phyloP scores from a whole-genome alignment of 2,113 vertebrate genomes.

The Scatophagus argus region DNA sequence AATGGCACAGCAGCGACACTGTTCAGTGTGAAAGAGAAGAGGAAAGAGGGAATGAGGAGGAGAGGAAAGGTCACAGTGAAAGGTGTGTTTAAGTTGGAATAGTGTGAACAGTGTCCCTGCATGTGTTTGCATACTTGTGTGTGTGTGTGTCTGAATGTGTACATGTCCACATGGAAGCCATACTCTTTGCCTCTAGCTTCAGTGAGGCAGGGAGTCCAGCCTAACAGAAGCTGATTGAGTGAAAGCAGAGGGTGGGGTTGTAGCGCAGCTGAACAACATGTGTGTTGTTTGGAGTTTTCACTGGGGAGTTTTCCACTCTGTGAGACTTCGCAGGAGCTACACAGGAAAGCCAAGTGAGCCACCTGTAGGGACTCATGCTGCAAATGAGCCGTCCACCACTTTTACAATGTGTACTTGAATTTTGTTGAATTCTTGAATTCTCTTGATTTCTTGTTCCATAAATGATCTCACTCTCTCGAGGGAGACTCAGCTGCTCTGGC shows the following conservation, averaged over 20 bases:
- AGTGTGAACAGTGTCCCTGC: not conserved
- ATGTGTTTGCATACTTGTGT: not conserved
- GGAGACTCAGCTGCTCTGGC: not conserved
- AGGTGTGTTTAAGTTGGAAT: slow-evolving; percentile 18
- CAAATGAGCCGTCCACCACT: slow-evolving; percentile 9
- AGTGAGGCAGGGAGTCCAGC: slow-evolving; percentile 12
- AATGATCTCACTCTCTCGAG: not conserved
- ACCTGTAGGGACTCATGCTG: slow-evolving; percentile 6
- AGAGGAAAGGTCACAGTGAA: not conserved
- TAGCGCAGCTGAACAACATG: slow-evolving; percentile 39
- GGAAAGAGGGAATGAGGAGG: slow-evolving; percentile 8
- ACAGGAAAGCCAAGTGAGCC: slow-evolving; percentile 18
- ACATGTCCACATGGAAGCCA: slow-evolving; percentile 17
- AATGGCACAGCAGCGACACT: slow-evolving; percentile 61
- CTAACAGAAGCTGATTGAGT: slow-evolving; percentile 56
- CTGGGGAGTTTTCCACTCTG: slow-evolving; percentile 29
- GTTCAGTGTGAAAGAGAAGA: slow-evolving; percentile 31
- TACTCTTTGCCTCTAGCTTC: slow-evolving; percentile 15
- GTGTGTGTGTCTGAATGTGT: not conserved
- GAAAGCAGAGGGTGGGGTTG: slow-evolving; percentile 18
- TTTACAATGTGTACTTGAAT: not conserved
- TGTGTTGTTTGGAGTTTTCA: slow-evolving; percentile 38
- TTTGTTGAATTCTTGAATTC: too few relatives aligned
- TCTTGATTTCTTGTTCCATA: not conserved
- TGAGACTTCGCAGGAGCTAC: slow-evolving; percentile 4